phyloP scores from a whole-genome alignment of 2,888 invertebrate species.

The Cancer borealis region DNA sequence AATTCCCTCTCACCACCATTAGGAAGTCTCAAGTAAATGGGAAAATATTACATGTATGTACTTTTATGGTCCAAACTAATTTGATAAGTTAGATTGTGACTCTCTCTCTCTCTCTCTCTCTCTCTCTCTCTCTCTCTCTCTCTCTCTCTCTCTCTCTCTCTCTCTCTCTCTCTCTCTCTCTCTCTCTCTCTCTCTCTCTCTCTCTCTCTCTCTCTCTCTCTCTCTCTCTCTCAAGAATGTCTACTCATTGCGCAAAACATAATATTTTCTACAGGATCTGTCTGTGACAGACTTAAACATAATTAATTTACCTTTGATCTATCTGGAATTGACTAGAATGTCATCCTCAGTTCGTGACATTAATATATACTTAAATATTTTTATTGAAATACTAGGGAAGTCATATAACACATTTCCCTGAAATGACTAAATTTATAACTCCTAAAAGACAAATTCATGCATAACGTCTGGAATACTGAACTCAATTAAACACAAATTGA shows the following conservation, averaged over 20 bases:
- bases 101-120: no score
- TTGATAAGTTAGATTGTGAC: no score
- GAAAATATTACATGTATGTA: not conserved
- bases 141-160: no score
- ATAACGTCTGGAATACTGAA: conserved; percentile 16
- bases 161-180: no score
- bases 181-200: no score
- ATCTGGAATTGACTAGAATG: not conserved
- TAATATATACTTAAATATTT: not conserved
- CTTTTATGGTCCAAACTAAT: no score
- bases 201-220: no score
- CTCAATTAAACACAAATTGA: not conserved
- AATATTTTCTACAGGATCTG: no score
- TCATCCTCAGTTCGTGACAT: not conserved
- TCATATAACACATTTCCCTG: not conserved
- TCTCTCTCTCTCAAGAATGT: no score
- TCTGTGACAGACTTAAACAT: no score
- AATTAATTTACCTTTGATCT: not conserved
- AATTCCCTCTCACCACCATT: not conserved
- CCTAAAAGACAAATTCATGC: not conserved
- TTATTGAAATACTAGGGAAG: not conserved
- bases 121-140: no score
- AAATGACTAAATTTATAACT: not conserved
- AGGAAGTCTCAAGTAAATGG: not conserved
- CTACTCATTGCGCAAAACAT: no score